Evolutionary conservation across 1,140 invertebrate species (phyloP), one percentile per base, ranked within the genome.

Genomic region (Drosophila virilis): DNA sequence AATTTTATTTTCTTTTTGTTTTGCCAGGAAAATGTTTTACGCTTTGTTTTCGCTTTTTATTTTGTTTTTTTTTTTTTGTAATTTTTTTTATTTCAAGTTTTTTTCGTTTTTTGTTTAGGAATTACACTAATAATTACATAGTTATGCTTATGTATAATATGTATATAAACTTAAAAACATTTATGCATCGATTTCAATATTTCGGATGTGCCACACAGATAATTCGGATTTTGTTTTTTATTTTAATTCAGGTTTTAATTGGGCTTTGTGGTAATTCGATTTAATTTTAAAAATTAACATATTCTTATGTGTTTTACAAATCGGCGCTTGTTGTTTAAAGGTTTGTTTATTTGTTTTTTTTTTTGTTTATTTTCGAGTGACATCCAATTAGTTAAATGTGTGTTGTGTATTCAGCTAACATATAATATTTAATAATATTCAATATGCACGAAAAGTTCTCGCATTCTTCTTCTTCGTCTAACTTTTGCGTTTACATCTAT

Each of bases 121-220:
- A 90, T 90, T 88, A 90, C 86, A 86, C 86, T 90, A 90, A 90
- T 90, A 90, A 90, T 90, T 90, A 90, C 85, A 90, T 90, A 90
- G 79, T 80, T 83, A 79, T 68, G 77, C 84, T 88, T 88, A 88
- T 67, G 77, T 84, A 80, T 89, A 90, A 73, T 73, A 60, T 68
- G 66, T 73, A 68, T 68, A 73, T 73, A 73, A 73, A 90, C 88
- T 86, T 90, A 90, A 90, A 90, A 82, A 80, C 86, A 90, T 80
- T 86, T 90, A 83, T 83, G 80, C 77, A 75, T 90, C 86, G 64
- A 76, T 90, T 90, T 79, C 77, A 70, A 70, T 70, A 74, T 73
- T 66, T 73, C 58, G 65, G 64, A 70, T 83, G 66, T 89, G 70
- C 66, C 75, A 74, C 65, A 72, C 68, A 76, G 67, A 65, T 71